Base-by-base conservation (phyloP, 53 echinoderm and acorn worm species). In the Zoroaster sp. region DNA sequence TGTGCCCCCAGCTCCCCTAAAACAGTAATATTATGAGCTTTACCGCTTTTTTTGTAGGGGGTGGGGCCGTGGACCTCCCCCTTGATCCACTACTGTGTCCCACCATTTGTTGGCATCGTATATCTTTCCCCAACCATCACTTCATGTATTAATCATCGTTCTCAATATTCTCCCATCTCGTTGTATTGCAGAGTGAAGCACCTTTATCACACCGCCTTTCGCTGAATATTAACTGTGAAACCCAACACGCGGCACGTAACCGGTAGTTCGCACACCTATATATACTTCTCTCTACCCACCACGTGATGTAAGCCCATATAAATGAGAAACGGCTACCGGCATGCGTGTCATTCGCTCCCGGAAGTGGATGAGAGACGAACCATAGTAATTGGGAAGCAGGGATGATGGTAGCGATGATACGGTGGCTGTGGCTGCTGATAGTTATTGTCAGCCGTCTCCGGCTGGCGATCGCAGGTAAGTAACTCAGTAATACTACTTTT, bases 271-370 rank as follows among this genome's bases (percentile, higher is more conserved):
- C n/a, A n/a, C n/a, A n/a, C n/a, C n/a, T n/a, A n/a, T n/a, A n/a
- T n/a, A n/a, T n/a, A n/a, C n/a, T n/a, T n/a, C n/a, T n/a, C n/a
- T n/a, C n/a, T n/a, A n/a, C n/a, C n/a, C n/a, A 10, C 78, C 23
- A 17, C 35, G 78, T 32, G 37, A 30, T 44, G 66, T 66, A 9
- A 54, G 15, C 10, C 44, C 41, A 12, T 80, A 80, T 80, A 82
- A 67, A 82, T 82, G 34, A 44, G 44, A 17, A 67, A 32, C 2
- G 5, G 23, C 39, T 21, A 66, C 68, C 32, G 67, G 7, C 10
- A 71, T 34, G 5, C 46, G 85, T 49, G 51, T 35, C 85, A 85
- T 85, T 85, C 37, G 70, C 49, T 38, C 43, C 2, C 85, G 25
- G 46, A 34, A 5, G 71, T 70, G 43, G 85, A 85, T 85, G 85